Evolutionary conservation across 1,140 invertebrate species (phyloP).

Genomic region (Drosophila punjabiensis): DNA sequence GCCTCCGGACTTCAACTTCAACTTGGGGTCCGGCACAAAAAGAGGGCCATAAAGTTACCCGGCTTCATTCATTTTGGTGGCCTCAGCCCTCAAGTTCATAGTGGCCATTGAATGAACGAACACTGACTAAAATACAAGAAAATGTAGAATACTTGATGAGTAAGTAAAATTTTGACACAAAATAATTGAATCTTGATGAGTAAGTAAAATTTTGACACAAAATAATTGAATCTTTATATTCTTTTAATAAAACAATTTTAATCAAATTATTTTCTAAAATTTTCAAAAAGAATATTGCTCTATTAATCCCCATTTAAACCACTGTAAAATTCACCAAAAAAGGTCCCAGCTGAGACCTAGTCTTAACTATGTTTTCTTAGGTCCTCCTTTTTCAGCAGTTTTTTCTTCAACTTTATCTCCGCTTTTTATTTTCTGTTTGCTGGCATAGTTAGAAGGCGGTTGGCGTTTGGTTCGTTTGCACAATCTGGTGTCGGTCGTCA

Average conservation of each 20-base stretch:
- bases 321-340: constrained; percentile 22
- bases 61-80: constrained; percentile 29
- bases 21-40: constrained; percentile 22
- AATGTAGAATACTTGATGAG: too few relatives aligned
- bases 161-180: background rate
- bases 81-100: constrained; percentile 61
- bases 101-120: constrained; percentile 14
- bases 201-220: background rate
- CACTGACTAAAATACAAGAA: background rate
- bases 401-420: constrained; percentile 43
- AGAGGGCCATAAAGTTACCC: constrained; percentile 39
- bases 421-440: constrained; percentile 13
- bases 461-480: constrained; percentile 33
- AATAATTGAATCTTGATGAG: too few relatives aligned
- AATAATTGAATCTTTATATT: too few relatives aligned
- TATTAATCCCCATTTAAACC: background rate
- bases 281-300: background rate
- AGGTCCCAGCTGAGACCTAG: constrained; percentile 28
- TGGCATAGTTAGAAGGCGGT: constrained; percentile 50
- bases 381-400: constrained; percentile 24
- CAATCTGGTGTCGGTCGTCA: constrained; percentile 51
- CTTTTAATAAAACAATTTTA: too few relatives aligned
- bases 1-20: constrained; percentile 29
- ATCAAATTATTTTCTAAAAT: background rate
- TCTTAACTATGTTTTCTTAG: constrained; percentile 29